Evolutionary conservation across 2,888 invertebrate genomes (phyloP).

Genomic region (Xylocampa areola): DNA sequence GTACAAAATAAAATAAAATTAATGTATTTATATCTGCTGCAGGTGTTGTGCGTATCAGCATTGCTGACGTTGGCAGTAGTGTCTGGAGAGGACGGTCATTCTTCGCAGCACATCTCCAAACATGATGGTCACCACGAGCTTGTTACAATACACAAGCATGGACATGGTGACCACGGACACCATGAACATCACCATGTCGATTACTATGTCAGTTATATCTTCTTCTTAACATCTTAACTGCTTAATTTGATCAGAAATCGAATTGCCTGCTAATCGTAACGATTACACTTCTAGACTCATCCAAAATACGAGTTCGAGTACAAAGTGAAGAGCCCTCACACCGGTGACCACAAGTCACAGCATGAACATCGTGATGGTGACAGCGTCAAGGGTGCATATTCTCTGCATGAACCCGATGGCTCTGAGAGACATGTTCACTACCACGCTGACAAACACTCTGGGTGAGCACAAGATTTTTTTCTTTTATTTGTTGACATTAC

Average conservation of each 20-base stretch:
- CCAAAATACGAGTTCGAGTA: conserved; percentile 78
- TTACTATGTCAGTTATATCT: conserved; percentile 59
- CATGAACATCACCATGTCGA: conserved; percentile 56
- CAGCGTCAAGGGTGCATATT: conserved; percentile 89
- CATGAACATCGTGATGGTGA: conserved; percentile 88
- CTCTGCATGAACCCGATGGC: conserved; percentile 86
- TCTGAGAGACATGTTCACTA: conserved; percentile 76
- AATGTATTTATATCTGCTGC: not conserved
- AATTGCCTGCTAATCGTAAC: not conserved
- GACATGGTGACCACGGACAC: conserved; percentile 42
- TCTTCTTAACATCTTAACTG: not conserved
- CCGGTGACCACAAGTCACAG: conserved; percentile 83
- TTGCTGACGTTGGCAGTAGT: conserved; percentile 14
- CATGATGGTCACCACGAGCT: conserved; percentile 59
- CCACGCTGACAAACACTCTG: conserved; percentile 65
- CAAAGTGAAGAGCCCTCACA: conserved; percentile 84
- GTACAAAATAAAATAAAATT: not conserved
- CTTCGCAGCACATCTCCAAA: conserved; percentile 65
- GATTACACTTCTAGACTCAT: conserved; percentile 24
- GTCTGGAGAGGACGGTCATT: conserved; percentile 54
- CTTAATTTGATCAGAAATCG: not conserved
- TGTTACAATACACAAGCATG: conserved; percentile 41
- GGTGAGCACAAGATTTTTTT: conserved; percentile 58
- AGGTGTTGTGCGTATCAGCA: conserved; percentile 45
- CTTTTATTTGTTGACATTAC: not conserved